These are phyloP conservation scores for Chymomyza costata DNA, from an alignment of 1,140 invertebrate genomes.

Conservation along the genomic window DNA sequence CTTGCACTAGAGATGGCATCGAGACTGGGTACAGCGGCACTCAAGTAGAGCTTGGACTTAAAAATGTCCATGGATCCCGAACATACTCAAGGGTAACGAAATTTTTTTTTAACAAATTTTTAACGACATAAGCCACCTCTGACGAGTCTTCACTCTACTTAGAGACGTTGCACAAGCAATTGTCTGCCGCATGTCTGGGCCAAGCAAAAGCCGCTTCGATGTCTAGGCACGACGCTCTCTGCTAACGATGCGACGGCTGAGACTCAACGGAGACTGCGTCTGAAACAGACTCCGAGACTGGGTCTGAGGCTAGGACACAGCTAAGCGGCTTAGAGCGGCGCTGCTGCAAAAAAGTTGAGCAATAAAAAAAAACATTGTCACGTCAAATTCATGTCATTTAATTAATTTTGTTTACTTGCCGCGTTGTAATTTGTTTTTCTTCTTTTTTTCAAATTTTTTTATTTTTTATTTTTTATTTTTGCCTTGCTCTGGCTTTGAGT, in stretches of 20 bases:
- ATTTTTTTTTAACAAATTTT: too few species aligned
- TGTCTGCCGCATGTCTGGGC: slow-evolving; percentile 66
- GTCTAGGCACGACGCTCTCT: too few species aligned
- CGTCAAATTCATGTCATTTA: slow-evolving; percentile 74
- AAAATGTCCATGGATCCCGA: too few species aligned
- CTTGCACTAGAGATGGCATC: too few species aligned
- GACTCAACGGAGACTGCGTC: too few species aligned
- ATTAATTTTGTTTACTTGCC: slow-evolving; percentile 74
- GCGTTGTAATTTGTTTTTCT: slow-evolving; percentile 62
- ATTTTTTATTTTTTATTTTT: slow-evolving; percentile 15
- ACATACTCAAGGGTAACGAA: too few species aligned
- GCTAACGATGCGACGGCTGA: too few species aligned
- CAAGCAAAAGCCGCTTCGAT: slow-evolving; percentile 26
- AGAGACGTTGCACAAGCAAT: slow-evolving; percentile 57
- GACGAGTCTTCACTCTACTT: too few species aligned
- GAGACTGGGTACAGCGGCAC: too few species aligned
- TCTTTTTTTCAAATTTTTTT: background rate
- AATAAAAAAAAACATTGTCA: slow-evolving; percentile 71
- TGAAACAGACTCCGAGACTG: slow-evolving; percentile 29
- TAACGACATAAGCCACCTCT: too few species aligned
- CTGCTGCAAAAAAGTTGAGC: slow-evolving; percentile 45
- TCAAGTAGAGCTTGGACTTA: too few species aligned
- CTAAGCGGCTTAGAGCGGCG: too few species aligned
- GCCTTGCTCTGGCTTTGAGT: slow-evolving; percentile 15
- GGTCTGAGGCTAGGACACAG: slow-evolving; percentile 21